phyloP scores from a whole-genome alignment of 2,888 invertebrate genomes.

The Stenurella melanura region DNA sequence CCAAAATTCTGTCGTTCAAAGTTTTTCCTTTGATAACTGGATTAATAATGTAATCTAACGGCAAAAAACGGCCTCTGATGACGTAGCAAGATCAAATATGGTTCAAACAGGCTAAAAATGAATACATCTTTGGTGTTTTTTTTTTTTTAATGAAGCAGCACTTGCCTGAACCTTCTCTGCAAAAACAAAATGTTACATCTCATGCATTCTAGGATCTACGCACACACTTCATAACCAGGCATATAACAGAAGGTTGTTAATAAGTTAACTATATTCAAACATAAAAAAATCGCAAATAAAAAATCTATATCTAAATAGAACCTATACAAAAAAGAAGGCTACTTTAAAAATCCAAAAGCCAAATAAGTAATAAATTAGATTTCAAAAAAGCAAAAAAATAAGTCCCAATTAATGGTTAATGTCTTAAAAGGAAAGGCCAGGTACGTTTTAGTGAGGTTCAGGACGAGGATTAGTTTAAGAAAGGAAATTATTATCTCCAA shows the following conservation, averaged over 20 bases:
- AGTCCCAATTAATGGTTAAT: slow-evolving; percentile 42
- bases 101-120: slow-evolving; percentile 8
- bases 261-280: slow-evolving; percentile 1
- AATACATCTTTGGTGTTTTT: neutral
- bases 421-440: slow-evolving; percentile 38
- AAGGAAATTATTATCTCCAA: slow-evolving; percentile 65
- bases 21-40: too few species aligned
- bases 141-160: neutral
- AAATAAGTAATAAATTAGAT: slow-evolving; percentile 34
- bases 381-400: slow-evolving; percentile 34
- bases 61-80: neutral
- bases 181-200: neutral
- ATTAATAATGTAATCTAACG: neutral
- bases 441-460: slow-evolving; percentile 39
- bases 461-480: slow-evolving; percentile 45
- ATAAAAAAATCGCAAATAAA: slow-evolving; percentile 12
- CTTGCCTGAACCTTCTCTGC: slow-evolving; percentile 20
- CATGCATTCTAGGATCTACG: slow-evolving; percentile 15
- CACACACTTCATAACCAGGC: slow-evolving; percentile 21
- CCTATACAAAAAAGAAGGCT: slow-evolving; percentile 21
- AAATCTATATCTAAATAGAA: slow-evolving; percentile 29
- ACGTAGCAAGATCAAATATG: slow-evolving; percentile 4
- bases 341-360: slow-evolving; percentile 38
- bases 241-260: slow-evolving; percentile 22
- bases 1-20: too few species aligned